These are phyloP conservation scores for Phorcus lineatus DNA, from an alignment of 2,888 invertebrate species.

Conservation along the genomic window DNA sequence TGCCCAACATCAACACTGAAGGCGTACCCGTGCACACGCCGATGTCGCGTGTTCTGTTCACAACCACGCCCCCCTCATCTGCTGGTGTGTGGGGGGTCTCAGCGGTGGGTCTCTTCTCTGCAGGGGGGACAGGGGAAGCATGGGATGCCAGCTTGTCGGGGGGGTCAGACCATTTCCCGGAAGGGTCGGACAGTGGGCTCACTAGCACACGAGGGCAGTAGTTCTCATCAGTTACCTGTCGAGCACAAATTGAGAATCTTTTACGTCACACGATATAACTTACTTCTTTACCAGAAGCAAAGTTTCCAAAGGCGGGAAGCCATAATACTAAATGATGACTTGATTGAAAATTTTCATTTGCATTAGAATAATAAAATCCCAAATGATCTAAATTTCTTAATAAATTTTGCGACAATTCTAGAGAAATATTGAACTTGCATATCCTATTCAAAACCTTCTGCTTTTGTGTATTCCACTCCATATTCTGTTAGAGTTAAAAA, in stretches of 20 bases:
- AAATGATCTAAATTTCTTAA: no score
- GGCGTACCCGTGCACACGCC: conserved; percentile 32
- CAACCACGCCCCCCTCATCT: conserved; percentile 10
- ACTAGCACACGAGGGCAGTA: not conserved
- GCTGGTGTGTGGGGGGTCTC: not conserved
- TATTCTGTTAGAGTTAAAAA: no score
- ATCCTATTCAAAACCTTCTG: no score
- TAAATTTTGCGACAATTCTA: no score
- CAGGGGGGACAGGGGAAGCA: conserved; percentile 4
- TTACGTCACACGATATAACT: not conserved
- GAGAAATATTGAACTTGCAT: no score
- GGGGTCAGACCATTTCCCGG: conserved; percentile 28
- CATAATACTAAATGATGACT: no score
- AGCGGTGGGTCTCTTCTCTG: not conserved
- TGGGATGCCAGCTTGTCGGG: conserved; percentile 40
- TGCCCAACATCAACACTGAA: not conserved
- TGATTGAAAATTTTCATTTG: no score
- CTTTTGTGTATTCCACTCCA: no score
- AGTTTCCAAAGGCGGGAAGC: no score
- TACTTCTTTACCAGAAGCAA: no score
- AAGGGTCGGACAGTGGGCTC: not conserved
- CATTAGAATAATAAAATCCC: no score
- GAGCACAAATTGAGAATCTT: no score
- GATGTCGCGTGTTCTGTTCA: conserved; percentile 23
- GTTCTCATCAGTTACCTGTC: not conserved